phyloP scores from a whole-genome alignment of 2,113 vertebrate species.

The Willisornis vidua region DNA sequence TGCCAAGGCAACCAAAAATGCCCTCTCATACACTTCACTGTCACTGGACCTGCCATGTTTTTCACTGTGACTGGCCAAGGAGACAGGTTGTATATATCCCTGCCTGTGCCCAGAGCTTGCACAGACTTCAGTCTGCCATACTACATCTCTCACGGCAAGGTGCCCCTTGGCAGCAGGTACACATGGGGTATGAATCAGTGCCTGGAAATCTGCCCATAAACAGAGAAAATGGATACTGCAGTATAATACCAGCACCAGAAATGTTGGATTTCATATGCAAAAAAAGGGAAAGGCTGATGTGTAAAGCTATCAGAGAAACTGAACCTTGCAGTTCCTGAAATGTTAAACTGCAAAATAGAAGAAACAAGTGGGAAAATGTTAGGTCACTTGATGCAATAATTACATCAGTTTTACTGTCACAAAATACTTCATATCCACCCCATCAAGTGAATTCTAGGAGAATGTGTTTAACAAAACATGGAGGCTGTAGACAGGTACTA shows the following conservation, averaged over 20 bases:
- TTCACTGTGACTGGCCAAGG: fast-evolving
- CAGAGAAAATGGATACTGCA: not conserved
- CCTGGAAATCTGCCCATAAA: not conserved
- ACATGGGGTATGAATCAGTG: not conserved
- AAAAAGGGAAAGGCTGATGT: not conserved
- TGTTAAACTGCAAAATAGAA: not conserved
- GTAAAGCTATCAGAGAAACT: not conserved
- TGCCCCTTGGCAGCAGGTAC: not conserved
- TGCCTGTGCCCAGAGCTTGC: not conserved
- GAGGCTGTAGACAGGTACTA: not conserved
- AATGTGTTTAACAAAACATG: not conserved
- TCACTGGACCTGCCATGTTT: not conserved
- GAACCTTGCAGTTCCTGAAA: not conserved
- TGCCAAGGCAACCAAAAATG: not conserved
- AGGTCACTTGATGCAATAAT: not conserved
- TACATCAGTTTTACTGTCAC: not conserved
- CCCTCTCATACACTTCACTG: not conserved
- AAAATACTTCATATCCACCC: not conserved
- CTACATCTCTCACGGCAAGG: fast-evolving
- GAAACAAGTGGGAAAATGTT: not conserved
- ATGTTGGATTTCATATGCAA: not conserved
- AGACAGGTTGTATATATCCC: not conserved
- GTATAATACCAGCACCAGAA: not conserved
- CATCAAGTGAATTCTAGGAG: not conserved
- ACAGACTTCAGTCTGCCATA: fast-evolving